Base-by-base conservation (phyloP, 2,113 vertebrate species). In the Pedetes capensis region DNA sequence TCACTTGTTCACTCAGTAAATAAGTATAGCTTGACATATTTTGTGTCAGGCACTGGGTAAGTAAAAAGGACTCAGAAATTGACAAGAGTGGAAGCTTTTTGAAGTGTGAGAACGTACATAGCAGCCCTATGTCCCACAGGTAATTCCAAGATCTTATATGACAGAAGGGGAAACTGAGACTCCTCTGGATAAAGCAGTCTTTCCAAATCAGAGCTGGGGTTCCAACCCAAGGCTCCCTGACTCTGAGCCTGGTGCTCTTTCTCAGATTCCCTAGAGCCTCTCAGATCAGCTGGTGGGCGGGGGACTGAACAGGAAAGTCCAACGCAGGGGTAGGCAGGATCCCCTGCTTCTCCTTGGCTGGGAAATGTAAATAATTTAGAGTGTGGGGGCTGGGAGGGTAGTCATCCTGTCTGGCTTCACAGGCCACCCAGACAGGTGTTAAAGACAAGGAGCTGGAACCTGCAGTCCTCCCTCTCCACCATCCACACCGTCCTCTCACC, bases 361-460 rank as follows among this genome's bases (percentile, higher is more conserved):
- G 90, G 71, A 83, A 89, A 80, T 66, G 59, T 76, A 80, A 95
- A 95, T 42, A 86, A 57, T 53, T 87, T 34, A n/a, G 44, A 93
- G 51, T 6, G 0, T 71, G 53, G 44, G 37, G 81, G 39, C 51
- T 37, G 32, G 23, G 74, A 68, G 61, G 57, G 34, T 23, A 68
- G 64, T n/a, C 75, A 71, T 9, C 74, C 87, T 42, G 83, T 79
- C 97, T 87, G 87, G 44, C 32, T 91, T 75, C 74, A 18, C 2
- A 0, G 74, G 87, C 95, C 89, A 91, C 95, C 92, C 90, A 89
- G 74, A 82, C 1, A 12, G 42, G 22, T 20, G 22, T n/a, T 20
- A 44, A 81, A 22, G 71, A 69, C n/a, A 72, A 63, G 29, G 25
- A 63, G 14, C 18, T 42, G 51, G 39, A 23, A 27, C 51, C 25